Conservation (phyloP, 2,888 invertebrate species). For the Latrodectus elegans region DNA sequence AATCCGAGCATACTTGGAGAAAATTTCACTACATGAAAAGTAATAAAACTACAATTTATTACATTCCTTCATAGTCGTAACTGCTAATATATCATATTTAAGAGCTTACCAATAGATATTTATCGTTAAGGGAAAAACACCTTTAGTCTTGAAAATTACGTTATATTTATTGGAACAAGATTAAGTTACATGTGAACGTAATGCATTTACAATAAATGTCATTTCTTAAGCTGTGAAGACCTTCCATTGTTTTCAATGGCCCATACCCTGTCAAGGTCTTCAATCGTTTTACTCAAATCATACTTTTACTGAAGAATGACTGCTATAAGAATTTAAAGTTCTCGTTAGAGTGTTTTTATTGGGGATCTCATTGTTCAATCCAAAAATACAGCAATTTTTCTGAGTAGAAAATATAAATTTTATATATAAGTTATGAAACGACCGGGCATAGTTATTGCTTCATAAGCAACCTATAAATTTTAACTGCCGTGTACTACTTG, state of each 20-base stretch:
- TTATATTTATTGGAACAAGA: conserved; percentile 20
- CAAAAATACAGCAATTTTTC: conserved; percentile 27
- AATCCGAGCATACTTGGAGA: too few relatives aligned
- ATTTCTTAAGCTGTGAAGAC: conserved; percentile 14
- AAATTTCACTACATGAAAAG: too few relatives aligned
- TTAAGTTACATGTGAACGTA: conserved; percentile 38
- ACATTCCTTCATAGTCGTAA: not conserved
- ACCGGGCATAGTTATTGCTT: conserved; percentile 19
- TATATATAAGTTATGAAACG: conserved; percentile 16
- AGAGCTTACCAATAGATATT: not conserved
- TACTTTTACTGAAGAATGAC: conserved; percentile 37
- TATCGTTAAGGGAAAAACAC: not conserved
- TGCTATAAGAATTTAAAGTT: conserved; percentile 44
- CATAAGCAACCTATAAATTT: conserved; percentile 37
- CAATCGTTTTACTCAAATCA: conserved; percentile 34
- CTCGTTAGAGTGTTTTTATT: conserved; percentile 34
- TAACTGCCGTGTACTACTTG: conserved; percentile 3
- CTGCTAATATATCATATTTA: not conserved
- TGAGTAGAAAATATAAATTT: conserved; percentile 52
- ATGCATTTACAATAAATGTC: conserved; percentile 37
- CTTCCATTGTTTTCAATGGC: conserved; percentile 55
- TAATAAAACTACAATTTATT: too few relatives aligned
- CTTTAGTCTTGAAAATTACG: not conserved
- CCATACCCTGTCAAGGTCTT: conserved; percentile 43
- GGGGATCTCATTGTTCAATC: conserved; percentile 52